Evolutionary conservation across 37 sponge, comb jelly and placozoan species (phyloP), one percentile per base, ranked within the genome.

Genomic region (Lycopodina hypogea): DNA sequence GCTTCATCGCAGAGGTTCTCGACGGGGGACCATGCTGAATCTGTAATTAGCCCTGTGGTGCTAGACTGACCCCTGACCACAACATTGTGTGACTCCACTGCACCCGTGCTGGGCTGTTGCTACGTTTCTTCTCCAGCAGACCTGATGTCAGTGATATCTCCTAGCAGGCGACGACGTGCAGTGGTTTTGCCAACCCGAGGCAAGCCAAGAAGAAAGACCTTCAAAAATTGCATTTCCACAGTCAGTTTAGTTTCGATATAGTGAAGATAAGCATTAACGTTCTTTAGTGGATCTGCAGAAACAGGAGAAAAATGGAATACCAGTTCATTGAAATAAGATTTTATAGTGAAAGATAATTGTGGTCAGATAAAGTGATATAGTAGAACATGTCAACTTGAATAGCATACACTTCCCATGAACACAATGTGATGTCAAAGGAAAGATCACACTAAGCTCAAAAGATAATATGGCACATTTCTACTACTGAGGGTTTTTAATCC

Each of bases 181-280:
- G 69, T 26, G 8, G 69, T 36, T 21, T 68, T 68, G 12, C 69
- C 69, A 30, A 36, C 8, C 12, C 69, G 69, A 17, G 69, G 69
- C 8, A 14, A 14, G 12, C 69, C 69, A 68, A 30, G 12, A 35
- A 68, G 34, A 35, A 35, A 14, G 8, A 68, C 11, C 21, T 68
- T 68, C 8, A 68, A 7, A 35, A 26, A 68, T 8, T 14, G 37
- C 40, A 68, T 32, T 68, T 18, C 17, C 4, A 68, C 15, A 21
- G 15, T 36, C 11, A 36, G 14, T 36, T 26, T 14, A 22, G 15
- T 36, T 30, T 30, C 18, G 34, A 68, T 36, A 14, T 4, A 12
- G 28, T 35, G 69, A 26, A 12, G 40, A 21, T 68, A 68, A 35
- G 69, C 69, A 12, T 68, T 36, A 7, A 38, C 18, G 40, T 68